Percentiles rank a stretch among this genome's conserved stretches.
phyloP scores from a whole-genome alignment of 1,140 invertebrate species.

The Magallana angulata region DNA sequence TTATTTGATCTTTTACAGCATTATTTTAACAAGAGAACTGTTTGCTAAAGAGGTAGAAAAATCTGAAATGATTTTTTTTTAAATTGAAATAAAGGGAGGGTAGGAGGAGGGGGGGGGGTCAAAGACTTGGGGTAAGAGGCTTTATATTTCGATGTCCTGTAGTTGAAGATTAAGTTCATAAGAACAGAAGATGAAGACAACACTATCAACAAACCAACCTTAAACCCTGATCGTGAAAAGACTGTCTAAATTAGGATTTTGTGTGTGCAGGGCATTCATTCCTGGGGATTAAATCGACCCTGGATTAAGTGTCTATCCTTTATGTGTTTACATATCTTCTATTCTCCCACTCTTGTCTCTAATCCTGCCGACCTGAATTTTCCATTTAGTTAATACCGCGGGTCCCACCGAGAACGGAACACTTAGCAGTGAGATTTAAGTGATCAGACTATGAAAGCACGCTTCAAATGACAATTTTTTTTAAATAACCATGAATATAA shows the following conservation, averaged over 20 bases:
- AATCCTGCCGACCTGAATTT: slow-evolving; percentile 39
- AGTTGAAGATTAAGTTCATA: slow-evolving; percentile 11
- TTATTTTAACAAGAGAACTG: too few relatives aligned
- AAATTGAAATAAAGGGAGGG: too few relatives aligned
- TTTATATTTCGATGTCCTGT: neutral
- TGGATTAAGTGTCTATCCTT: slow-evolving; percentile 56
- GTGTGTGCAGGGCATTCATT: slow-evolving; percentile 60
- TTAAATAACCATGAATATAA: too few relatives aligned
- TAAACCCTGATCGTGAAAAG: slow-evolving; percentile 45
- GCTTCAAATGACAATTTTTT: too few relatives aligned
- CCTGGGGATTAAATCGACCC: slow-evolving; percentile 57
- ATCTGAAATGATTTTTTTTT: too few relatives aligned
- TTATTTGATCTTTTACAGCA: neutral
- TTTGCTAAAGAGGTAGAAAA: too few relatives aligned
- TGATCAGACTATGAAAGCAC: too few relatives aligned
- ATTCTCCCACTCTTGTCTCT: slow-evolving; percentile 42
- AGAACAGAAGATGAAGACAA: slow-evolving; percentile 12
- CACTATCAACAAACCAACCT: slow-evolving; percentile 6
- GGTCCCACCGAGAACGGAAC: neutral
- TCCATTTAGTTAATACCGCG: slow-evolving; percentile 2
- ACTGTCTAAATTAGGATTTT: slow-evolving; percentile 59
- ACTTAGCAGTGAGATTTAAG: too few relatives aligned
- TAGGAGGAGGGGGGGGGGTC: too few relatives aligned
- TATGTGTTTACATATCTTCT: slow-evolving; percentile 65
- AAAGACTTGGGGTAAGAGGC: neutral